phyloP scores from a whole-genome alignment of 1,140 invertebrate genomes.

The Dreissena polymorpha region DNA sequence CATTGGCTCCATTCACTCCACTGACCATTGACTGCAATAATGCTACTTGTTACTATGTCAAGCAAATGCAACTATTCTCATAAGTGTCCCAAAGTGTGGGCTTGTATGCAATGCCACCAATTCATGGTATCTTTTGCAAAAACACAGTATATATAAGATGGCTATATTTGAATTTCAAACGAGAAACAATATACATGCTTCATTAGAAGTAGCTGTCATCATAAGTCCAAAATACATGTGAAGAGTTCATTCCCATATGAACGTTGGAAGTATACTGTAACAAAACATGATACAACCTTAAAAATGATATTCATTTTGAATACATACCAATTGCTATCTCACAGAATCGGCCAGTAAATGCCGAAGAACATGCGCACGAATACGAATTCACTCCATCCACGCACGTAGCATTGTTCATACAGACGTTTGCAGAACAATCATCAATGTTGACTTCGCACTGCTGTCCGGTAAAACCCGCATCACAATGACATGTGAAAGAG shows the following conservation, averaged over 20 bases:
- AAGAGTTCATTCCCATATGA: too few species aligned
- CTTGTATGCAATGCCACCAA: neutral
- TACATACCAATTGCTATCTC: conserved; percentile 76
- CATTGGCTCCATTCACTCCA: conserved; percentile 65
- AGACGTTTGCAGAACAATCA: conserved; percentile 29
- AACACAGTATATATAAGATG: neutral
- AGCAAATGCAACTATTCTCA: neutral
- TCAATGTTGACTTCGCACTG: conserved; percentile 94
- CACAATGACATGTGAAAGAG: conserved; percentile 83
- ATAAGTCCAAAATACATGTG: too few species aligned
- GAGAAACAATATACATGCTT: too few species aligned
- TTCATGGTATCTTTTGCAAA: too few species aligned
- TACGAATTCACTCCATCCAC: conserved; percentile 8
- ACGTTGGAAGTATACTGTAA: neutral
- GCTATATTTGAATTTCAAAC: neutral
- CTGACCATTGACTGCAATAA: conserved; percentile 57
- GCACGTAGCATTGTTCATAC: conserved; percentile 59
- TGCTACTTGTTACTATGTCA: neutral
- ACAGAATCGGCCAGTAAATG: conserved; percentile 90
- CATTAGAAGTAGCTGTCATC: too few species aligned
- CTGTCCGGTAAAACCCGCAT: conserved; percentile 96
- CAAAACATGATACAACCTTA: too few species aligned
- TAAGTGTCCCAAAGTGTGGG: too few species aligned
- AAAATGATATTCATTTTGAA: neutral
- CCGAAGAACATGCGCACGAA: conserved; percentile 92